Evolutionary conservation across 1,140 invertebrate genomes (phyloP), one percentile per base, ranked within the genome.

Genomic region (Drosophila navojoa): DNA sequence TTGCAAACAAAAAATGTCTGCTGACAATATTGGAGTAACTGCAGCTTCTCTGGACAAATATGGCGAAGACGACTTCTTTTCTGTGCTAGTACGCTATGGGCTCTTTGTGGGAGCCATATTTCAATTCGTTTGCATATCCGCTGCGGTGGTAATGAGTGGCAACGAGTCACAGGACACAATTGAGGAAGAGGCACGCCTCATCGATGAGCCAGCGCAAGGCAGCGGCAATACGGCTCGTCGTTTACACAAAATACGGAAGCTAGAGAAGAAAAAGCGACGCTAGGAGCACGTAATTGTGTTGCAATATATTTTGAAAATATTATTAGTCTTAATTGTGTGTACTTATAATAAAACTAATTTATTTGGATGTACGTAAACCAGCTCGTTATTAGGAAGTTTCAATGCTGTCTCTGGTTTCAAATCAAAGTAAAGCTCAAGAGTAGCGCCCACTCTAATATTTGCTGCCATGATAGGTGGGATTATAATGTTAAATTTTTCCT

Each of bases 201-300:
- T 42, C 13, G 66, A 75, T 45, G 71, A 75, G n/a, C 53, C 71
- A 25, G 47, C 38, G 3, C 61, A 73, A 15, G 53, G 62, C 45
- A 79, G 67, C 44, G 66, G 60, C 16, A 77, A 68, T 50, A 67
- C 71, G 7, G 58, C 69, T 38, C 53, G 87, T 3, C 80, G 90
- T 4, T 59, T 90, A n/a, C 90, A 91, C 49, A 91, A 91, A 69
- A 72, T 91, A 29, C 80, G 90, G 3, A 91, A 91, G 45, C 71
- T 86, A 47, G 90, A 91, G 54, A 91, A 91, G 59, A 91, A 91
- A 62, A 91, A 91, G 49, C 76, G 35, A 38, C 35, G 35, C 13
- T 38, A 38, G 35, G 10, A 11, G 11, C 35, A 38, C 11, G 1
- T 11, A 38, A 7, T 13, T 11, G 3, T 11, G 6, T 13, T 0